Conservation (phyloP, 2,797 vertebrate species). For the Octomys mimax region DNA sequence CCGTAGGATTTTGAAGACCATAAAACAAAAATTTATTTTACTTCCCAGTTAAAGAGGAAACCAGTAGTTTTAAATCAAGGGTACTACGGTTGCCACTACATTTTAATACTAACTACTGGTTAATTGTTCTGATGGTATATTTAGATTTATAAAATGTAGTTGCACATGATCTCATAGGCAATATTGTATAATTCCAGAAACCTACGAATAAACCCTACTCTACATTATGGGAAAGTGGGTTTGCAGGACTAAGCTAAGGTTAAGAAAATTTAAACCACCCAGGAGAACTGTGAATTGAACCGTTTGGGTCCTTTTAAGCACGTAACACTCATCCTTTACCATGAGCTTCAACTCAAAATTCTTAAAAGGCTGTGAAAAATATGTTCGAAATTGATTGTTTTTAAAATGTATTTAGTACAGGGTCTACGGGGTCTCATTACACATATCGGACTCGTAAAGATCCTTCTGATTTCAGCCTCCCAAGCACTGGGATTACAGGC, state of each 20-base stretch:
- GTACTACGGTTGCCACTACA: background rate
- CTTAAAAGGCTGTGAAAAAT: conserved; percentile 69
- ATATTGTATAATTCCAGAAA: background rate
- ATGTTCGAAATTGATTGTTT: conserved; percentile 71
- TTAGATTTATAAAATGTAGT: conserved; percentile 2
- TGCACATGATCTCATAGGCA: background rate
- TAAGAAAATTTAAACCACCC: background rate
- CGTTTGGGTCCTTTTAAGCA: background rate
- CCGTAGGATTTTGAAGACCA: background rate
- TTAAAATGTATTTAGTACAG: too few relatives aligned
- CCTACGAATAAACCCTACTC: background rate
- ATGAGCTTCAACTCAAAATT: conserved; percentile 63
- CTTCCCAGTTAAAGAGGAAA: background rate
- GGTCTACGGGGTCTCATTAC: too few relatives aligned
- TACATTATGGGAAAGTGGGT: background rate
- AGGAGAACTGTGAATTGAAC: background rate
- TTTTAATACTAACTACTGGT: background rate
- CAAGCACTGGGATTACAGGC: too few relatives aligned
- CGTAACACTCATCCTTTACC: conserved; percentile 45
- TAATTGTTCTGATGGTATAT: background rate
- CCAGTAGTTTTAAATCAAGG: conserved; percentile 4
- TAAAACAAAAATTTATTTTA: background rate
- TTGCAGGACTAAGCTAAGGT: background rate
- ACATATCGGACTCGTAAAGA: too few relatives aligned
- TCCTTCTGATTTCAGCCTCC: too few relatives aligned